A percentile compares a stretch with the other conserved stretches of the same genome.
phyloP scores from a whole-genome alignment of 2,113 vertebrate species.

The Hepsetus odoe region DNA sequence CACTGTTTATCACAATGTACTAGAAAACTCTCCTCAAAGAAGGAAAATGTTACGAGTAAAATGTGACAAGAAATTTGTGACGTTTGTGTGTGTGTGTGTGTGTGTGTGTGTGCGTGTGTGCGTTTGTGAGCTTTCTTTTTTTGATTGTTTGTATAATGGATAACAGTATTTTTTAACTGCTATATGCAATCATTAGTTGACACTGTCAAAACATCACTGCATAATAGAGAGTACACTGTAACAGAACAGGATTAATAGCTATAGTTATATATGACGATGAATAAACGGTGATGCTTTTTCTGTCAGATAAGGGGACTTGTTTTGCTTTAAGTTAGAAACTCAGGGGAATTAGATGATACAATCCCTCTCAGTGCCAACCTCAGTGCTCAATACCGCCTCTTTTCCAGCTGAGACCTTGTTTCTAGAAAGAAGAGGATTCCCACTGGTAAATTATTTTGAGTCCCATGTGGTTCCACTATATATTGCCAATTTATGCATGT shows the following conservation, averaged over 20 bases:
- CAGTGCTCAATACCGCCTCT: not conserved
- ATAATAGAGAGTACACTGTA: not conserved
- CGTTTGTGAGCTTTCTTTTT: not conserved
- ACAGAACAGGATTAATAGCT: too few relatives aligned
- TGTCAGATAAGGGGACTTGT: not conserved
- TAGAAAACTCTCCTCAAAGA: not conserved
- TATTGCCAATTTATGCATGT: not conserved
- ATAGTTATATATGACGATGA: too few relatives aligned
- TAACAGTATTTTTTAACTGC: too few relatives aligned
- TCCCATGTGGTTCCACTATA: not conserved
- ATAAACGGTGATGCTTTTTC: not conserved
- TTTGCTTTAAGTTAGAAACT: not conserved
- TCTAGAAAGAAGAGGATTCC: not conserved
- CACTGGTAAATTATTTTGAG: not conserved
- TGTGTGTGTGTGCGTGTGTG: not conserved
- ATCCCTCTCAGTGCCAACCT: not conserved
- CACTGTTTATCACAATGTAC: conserved; percentile 19
- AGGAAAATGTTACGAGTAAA: too few relatives aligned
- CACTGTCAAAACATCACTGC: not conserved
- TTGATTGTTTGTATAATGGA: too few relatives aligned
- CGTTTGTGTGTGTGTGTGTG: too few relatives aligned
- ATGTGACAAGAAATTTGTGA: too few relatives aligned
- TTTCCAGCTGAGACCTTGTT: conserved; percentile 21
- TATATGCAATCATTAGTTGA: too few relatives aligned
- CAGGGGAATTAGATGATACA: conserved; percentile 12